Conservation (phyloP, 2,888 invertebrate species). For the Mechanitis messenoides region DNA sequence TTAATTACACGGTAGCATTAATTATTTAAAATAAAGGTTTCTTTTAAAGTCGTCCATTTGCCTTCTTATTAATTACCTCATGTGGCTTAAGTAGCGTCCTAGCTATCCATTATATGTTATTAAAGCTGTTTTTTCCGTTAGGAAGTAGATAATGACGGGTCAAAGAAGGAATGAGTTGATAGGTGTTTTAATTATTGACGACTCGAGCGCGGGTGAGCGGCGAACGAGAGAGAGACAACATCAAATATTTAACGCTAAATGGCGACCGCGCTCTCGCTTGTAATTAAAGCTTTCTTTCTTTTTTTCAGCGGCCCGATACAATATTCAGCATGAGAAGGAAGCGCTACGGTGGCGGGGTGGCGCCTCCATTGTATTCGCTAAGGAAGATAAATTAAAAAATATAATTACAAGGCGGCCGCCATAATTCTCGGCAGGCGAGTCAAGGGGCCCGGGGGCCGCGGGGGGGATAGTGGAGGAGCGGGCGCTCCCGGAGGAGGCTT, state of each 20-base stretch:
- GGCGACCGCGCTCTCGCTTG: slow-evolving; percentile 73
- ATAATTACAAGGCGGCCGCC: slow-evolving; percentile 82
- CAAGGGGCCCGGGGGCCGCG: slow-evolving; percentile 50
- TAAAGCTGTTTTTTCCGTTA: slow-evolving; percentile 25
- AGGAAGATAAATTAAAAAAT: slow-evolving; percentile 84
- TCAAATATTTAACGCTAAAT: slow-evolving; percentile 74
- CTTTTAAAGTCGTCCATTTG: too few relatives aligned
- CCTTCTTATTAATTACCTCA: neutral
- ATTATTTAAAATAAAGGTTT: slow-evolving; percentile 4
- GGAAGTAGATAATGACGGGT: slow-evolving; percentile 62
- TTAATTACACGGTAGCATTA: neutral
- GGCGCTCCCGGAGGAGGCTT: slow-evolving; percentile 76
- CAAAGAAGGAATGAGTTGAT: slow-evolving; percentile 73
- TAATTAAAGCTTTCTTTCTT: slow-evolving; percentile 77
- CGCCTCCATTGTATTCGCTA: slow-evolving; percentile 79
- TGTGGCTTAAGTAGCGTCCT: slow-evolving; percentile 18
- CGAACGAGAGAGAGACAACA: slow-evolving; percentile 61
- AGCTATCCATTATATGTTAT: slow-evolving; percentile 19
- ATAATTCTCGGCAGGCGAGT: slow-evolving; percentile 76
- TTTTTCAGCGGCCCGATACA: slow-evolving; percentile 77
- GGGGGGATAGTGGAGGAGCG: slow-evolving; percentile 68
- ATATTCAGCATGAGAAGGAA: slow-evolving; percentile 77
- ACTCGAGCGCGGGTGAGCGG: slow-evolving; percentile 32
- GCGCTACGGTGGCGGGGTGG: slow-evolving; percentile 75
- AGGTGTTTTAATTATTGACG: slow-evolving; percentile 69